Percentiles rank a stretch among this genome's conserved stretches.
phyloP scores from a whole-genome alignment of 2,113 vertebrate genomes.

The Pontoporia blainvillei region DNA sequence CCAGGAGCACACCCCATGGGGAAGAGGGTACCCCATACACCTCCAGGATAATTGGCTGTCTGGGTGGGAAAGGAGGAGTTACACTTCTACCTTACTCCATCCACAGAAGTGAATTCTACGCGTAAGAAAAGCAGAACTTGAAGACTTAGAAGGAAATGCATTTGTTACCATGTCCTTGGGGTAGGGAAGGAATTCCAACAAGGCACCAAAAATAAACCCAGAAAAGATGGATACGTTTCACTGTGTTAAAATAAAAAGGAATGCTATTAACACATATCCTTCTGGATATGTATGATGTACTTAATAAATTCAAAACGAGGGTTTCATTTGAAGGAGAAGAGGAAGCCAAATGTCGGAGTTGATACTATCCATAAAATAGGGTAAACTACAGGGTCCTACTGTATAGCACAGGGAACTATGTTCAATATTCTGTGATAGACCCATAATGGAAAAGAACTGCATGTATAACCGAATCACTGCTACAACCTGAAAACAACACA shows the following conservation, averaged over 20 bases:
- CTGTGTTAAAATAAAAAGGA: background rate
- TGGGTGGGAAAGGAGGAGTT: rapidly evolving
- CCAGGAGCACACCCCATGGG: background rate
- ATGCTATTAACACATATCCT: background rate
- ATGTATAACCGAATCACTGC: background rate
- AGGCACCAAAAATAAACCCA: background rate
- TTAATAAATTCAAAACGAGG: background rate
- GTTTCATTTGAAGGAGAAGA: background rate
- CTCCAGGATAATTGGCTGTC: rapidly evolving
- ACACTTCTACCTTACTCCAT: background rate
- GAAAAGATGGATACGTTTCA: rapidly evolving
- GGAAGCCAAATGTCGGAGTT: rapidly evolving
- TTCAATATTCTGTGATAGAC: no score
- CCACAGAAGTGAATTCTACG: background rate
- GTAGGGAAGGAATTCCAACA: background rate
- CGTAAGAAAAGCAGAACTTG: background rate
- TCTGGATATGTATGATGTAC: rapidly evolving
- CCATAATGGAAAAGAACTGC: no score
- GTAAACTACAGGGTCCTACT: no score
- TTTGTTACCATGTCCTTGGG: background rate
- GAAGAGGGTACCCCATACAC: no score
- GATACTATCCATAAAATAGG: no score
- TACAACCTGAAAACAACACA: background rate
- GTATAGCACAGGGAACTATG: no score
- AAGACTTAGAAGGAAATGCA: background rate